These are phyloP conservation scores for Rhodeus uyekii DNA, from an alignment of 2,797 vertebrate genomes.

Conservation along the genomic window DNA sequence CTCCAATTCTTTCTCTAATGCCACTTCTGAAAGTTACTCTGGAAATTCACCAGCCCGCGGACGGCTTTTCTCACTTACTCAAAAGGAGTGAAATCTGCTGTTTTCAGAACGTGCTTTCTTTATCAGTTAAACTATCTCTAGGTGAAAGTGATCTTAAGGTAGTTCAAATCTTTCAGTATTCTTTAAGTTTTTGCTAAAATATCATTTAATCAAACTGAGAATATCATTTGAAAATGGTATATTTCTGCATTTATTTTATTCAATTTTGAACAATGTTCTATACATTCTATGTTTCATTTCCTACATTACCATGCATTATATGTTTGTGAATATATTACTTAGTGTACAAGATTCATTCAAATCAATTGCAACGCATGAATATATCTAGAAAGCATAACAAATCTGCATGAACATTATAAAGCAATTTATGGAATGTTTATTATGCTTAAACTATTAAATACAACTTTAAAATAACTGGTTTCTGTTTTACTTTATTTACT, in stretches of 20 bases:
- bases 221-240: not conserved
- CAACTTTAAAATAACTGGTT: not conserved
- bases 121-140: not conserved
- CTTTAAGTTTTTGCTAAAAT: not conserved
- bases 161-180: not conserved
- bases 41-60: slow-evolving; percentile 55
- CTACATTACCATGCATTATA: not conserved
- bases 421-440: not conserved
- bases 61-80: slow-evolving; percentile 56
- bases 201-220: not conserved
- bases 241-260: not conserved
- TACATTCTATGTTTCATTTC: not conserved
- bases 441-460: not conserved
- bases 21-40: slow-evolving; percentile 62
- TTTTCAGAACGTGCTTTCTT: not conserved
- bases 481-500: not conserved
- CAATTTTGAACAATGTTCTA: not conserved
- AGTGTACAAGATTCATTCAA: not conserved
- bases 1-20: slow-evolving; percentile 63
- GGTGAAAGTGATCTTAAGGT: not conserved
- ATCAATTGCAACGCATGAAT: not conserved
- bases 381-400: not conserved
- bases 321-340: not conserved
- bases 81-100: slow-evolving; percentile 38
- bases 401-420: not conserved